These are phyloP conservation scores for Sebastiscus albofasciatus DNA, from an alignment of 2,797 vertebrate genomes.

Conservation along the genomic window DNA sequence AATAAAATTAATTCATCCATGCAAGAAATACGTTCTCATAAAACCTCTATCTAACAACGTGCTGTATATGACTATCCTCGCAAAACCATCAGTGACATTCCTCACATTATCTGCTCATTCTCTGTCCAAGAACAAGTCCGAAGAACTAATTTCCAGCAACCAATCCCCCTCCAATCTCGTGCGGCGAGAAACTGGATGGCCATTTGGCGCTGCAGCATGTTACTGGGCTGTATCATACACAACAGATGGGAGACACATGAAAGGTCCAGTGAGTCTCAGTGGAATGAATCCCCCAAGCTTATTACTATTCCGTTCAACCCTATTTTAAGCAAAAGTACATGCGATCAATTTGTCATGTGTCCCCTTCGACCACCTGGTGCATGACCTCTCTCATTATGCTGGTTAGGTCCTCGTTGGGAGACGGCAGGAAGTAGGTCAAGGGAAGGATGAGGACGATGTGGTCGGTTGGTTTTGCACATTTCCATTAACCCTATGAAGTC, in stretches of 20 bases:
- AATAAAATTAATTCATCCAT: neutral
- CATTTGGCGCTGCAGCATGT: constrained; percentile 3
- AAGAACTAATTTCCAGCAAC: constrained; percentile 13
- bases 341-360: constrained; percentile 69
- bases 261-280: constrained; percentile 8
- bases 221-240: constrained; percentile 24
- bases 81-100: constrained; percentile 6
- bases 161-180: neutral
- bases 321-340: constrained; percentile 57
- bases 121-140: constrained; percentile 3
- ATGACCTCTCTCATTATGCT: constrained; percentile 54
- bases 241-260: constrained; percentile 48
- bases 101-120: neutral
- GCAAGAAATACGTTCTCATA: neutral
- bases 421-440: constrained; percentile 64
- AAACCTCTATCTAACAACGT: neutral
- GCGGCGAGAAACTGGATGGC: constrained; percentile 8
- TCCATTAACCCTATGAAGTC: constrained; percentile 1
- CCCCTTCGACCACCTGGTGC: constrained; percentile 43
- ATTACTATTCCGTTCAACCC: constrained; percentile 30
- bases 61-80: neutral
- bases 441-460: constrained; percentile 12
- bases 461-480: constrained; percentile 23
- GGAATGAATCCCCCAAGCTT: constrained; percentile 39
- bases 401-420: constrained; percentile 16